phyloP scores from a whole-genome alignment of 2,797 vertebrate species.

The Pseudocheirus occidentalis region DNA sequence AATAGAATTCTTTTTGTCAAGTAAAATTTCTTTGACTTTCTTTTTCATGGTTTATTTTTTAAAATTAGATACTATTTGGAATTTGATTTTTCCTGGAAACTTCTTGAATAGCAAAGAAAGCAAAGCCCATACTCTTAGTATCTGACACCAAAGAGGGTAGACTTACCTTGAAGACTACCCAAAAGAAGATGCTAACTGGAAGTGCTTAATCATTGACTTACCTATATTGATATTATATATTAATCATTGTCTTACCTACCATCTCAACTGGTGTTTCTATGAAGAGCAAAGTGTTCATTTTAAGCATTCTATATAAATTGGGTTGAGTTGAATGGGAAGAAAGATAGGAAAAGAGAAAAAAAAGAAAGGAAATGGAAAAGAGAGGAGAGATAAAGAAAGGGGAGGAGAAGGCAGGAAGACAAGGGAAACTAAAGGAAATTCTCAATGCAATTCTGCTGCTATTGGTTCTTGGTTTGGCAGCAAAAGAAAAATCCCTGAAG shows the following conservation, averaged over 20 bases:
- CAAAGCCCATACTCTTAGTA: background rate
- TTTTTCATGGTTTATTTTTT: background rate
- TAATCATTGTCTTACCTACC: background rate
- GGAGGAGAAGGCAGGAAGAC: background rate
- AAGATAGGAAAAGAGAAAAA: background rate
- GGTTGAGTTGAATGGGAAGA: background rate
- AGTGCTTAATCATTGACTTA: no score
- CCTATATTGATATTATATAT: no score
- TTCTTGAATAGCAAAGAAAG: background rate
- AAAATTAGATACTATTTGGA: background rate
- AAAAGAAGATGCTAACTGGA: background rate
- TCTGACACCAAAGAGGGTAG: background rate
- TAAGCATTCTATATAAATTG: background rate
- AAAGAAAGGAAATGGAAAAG: background rate
- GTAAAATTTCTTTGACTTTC: background rate
- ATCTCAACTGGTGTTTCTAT: background rate
- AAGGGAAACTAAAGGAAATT: background rate
- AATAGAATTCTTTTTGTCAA: background rate
- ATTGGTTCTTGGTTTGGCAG: slow-evolving; percentile 26
- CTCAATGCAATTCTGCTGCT: background rate
- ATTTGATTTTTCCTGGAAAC: background rate
- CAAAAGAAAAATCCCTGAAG: slow-evolving; percentile 45
- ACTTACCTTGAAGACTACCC: background rate
- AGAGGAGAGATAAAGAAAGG: background rate
- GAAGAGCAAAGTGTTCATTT: background rate